A percentile compares a stretch with the other conserved stretches of the same genome.
Conservation (phyloP, 2,113 vertebrate species). For the Aegithalos caudatus region DNA sequence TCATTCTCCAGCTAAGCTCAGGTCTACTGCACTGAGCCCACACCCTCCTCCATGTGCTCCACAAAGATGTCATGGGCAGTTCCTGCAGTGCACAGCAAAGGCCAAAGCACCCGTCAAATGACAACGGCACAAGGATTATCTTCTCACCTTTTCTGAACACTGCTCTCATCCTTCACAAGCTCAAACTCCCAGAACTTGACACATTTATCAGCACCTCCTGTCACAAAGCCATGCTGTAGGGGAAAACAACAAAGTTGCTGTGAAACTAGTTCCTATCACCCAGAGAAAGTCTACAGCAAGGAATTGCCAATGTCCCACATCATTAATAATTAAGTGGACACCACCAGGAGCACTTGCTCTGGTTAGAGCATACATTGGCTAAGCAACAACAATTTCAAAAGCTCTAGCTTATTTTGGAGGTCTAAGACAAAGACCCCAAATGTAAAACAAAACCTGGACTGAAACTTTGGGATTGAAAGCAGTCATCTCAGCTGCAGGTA, state of each 20-base stretch:
- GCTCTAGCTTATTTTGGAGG: neutral
- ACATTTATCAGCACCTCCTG: conserved; percentile 91
- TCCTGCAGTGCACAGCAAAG: neutral
- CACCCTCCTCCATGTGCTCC: neutral
- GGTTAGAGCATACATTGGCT: neutral
- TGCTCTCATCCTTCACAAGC: conserved; percentile 83
- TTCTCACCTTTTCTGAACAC: conserved; percentile 82
- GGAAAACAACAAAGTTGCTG: neutral
- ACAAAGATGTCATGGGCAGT: neutral
- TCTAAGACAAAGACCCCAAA: neutral
- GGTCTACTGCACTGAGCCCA: neutral
- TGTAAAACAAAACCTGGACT: neutral
- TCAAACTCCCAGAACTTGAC: conserved; percentile 99
- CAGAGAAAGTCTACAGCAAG: neutral
- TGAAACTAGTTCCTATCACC: neutral
- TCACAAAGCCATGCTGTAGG: conserved; percentile 86
- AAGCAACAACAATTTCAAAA: neutral
- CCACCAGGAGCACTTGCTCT: neutral
- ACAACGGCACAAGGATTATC: neutral
- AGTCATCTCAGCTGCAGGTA: neutral
- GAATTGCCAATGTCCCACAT: neutral
- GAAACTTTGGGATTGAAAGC: neutral
- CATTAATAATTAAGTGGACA: neutral
- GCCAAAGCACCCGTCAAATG: neutral
- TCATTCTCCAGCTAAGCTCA: neutral